phyloP scores from a whole-genome alignment of 2,113 vertebrate genomes.

The Tinamus guttatus region DNA sequence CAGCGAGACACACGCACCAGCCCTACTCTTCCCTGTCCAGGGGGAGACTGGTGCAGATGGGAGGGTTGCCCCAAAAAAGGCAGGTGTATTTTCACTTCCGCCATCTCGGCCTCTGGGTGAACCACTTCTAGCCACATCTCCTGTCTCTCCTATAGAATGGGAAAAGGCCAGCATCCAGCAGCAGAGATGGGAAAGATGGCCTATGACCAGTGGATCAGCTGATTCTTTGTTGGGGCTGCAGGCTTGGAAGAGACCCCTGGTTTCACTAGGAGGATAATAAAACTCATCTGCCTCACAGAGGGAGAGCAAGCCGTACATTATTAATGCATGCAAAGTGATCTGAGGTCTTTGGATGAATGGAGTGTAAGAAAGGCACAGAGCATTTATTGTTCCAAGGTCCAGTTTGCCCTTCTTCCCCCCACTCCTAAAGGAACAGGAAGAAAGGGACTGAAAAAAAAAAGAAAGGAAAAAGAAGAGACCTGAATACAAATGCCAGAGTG shows the following conservation, averaged over 20 bases:
- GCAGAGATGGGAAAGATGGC: background rate
- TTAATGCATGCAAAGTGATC: constrained; percentile 16
- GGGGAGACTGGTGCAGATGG: background rate
- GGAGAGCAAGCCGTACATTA: background rate
- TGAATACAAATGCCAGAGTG: background rate
- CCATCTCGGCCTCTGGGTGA: accelerated
- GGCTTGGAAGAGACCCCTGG: constrained; percentile 15
- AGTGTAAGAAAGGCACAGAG: background rate
- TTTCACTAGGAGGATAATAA: background rate
- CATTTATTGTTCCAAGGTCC: background rate
- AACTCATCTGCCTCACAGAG: background rate
- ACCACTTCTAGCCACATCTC: background rate
- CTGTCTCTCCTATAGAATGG: accelerated
- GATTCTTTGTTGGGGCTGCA: background rate
- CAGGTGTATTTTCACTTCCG: background rate
- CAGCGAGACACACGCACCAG: background rate
- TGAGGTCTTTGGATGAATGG: constrained; percentile 18
- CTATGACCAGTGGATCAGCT: background rate
- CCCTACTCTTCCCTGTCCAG: background rate
- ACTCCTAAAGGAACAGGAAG: background rate
- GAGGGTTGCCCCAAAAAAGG: background rate
- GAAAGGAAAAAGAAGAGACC: background rate
- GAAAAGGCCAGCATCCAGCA: background rate
- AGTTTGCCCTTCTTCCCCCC: background rate
- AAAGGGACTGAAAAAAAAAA: background rate